Evolutionary conservation across 2,888 invertebrate species (phyloP).

Genomic region (Drosophila helvetica): DNA sequence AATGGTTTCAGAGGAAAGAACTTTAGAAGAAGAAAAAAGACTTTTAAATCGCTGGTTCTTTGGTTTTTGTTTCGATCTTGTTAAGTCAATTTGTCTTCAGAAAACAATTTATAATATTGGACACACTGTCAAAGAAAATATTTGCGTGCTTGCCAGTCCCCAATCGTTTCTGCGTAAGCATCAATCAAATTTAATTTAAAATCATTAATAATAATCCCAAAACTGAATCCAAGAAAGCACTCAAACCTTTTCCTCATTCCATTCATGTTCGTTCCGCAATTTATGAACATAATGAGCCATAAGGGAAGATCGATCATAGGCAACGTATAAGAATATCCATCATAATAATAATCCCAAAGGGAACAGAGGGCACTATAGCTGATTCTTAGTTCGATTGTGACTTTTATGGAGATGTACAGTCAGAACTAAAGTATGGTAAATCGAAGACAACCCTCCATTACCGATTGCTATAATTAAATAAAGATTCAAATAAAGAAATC

Average conservation of each 20-base stretch:
- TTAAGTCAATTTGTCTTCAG: background rate
- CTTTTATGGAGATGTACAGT: background rate
- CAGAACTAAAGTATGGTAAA: no score
- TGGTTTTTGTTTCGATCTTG: background rate
- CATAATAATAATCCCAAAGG: conserved; percentile 1
- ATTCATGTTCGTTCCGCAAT: no score
- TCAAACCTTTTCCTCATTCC: background rate
- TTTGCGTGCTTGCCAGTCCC: background rate
- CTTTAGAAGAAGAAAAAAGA: no score
- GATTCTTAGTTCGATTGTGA: background rate
- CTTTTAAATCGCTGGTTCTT: background rate
- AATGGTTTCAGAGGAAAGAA: no score
- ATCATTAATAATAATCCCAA: background rate
- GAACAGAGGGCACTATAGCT: background rate
- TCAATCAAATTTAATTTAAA: background rate
- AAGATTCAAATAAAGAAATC: conserved; percentile 14
- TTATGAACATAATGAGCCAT: background rate
- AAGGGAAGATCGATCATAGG: conserved; percentile 19
- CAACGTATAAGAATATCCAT: conserved; percentile 1
- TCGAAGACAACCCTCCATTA: background rate
- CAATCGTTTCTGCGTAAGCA: background rate
- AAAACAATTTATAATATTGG: background rate
- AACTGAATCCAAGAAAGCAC: background rate
- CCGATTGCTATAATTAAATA: background rate
- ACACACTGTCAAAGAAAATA: background rate